phyloP scores from a whole-genome alignment of 1,140 invertebrate genomes.

The Leptonema lineaticorne region DNA sequence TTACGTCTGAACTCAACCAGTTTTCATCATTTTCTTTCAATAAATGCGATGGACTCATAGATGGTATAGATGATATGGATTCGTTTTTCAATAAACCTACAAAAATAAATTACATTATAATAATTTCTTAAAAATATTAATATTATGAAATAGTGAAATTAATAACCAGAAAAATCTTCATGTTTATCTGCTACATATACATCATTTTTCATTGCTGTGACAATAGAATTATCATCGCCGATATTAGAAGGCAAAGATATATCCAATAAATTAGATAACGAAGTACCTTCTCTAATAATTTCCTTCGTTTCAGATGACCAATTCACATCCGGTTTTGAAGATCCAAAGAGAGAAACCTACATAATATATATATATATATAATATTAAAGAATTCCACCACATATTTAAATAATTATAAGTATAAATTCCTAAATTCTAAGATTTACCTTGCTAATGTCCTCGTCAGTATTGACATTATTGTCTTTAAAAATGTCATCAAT shows the following conservation, averaged over 20 bases:
- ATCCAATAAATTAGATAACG: conserved; percentile 45
- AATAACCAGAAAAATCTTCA: conserved; percentile 41
- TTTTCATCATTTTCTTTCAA: conserved; percentile 72
- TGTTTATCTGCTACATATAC: conserved; percentile 15
- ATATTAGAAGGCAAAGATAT: conserved; percentile 41
- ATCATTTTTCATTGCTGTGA: conserved; percentile 7
- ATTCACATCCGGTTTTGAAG: not conserved
- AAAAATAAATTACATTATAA: not conserved
- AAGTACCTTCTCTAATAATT: conserved; percentile 13
- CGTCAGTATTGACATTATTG: not conserved
- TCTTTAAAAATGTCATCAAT: too few species aligned
- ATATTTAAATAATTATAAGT: too few species aligned
- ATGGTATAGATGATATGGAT: conserved; percentile 50
- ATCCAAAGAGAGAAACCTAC: conserved; percentile 3
- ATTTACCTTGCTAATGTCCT: not conserved
- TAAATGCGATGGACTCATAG: conserved; percentile 72
- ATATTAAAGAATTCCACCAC: too few species aligned
- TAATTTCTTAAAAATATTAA: not conserved
- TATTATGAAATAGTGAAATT: not conserved
- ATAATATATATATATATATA: too few species aligned
- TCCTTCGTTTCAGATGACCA: not conserved
- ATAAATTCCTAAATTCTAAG: too few species aligned
- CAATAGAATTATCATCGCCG: conserved; percentile 32
- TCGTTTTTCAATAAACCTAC: conserved; percentile 47
- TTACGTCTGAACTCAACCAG: conserved; percentile 76